These are phyloP conservation scores for Poecilia velifera DNA, from an alignment of 2,797 vertebrate genomes.

Conservation along the genomic window DNA sequence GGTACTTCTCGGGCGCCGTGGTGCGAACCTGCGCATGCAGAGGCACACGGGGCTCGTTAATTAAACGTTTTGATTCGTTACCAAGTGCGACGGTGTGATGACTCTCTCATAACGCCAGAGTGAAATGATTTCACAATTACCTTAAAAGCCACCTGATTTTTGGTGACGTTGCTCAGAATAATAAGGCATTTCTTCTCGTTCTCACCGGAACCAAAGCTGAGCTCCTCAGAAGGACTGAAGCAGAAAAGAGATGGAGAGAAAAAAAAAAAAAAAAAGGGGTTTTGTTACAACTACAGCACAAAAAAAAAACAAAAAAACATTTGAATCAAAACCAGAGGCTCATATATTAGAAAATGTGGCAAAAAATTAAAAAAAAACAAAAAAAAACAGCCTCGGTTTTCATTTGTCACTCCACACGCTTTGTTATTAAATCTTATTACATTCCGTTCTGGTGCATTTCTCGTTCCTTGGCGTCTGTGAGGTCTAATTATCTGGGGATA, in stretches of 20 bases:
- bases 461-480: slow-evolving; percentile 3
- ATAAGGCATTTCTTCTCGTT: slow-evolving; percentile 94
- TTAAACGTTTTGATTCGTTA: background rate
- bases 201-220: slow-evolving; percentile 92
- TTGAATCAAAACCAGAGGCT: slow-evolving; percentile 13
- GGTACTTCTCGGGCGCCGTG: slow-evolving; percentile 96
- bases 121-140: slow-evolving; percentile 70
- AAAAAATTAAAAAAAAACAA: background rate
- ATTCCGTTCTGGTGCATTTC: slow-evolving; percentile 13
- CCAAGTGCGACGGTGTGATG: background rate
- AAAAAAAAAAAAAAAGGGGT: background rate
- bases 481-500: slow-evolving; percentile 26
- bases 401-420: slow-evolving; percentile 14
- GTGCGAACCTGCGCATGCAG: slow-evolving; percentile 88
- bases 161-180: slow-evolving; percentile 92
- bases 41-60: slow-evolving; percentile 1
- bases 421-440: slow-evolving; percentile 30
- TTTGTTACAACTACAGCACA: slow-evolving; percentile 10
- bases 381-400: background rate
- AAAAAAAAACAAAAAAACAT: background rate
- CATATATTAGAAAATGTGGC: background rate
- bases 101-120: background rate
- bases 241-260: slow-evolving; percentile 1
- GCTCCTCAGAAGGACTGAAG: slow-evolving; percentile 92
- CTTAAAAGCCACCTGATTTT: slow-evolving; percentile 97